Evolutionary conservation across 2,888 invertebrate genomes (phyloP).

Genomic region (Bedellia somnulentella): DNA sequence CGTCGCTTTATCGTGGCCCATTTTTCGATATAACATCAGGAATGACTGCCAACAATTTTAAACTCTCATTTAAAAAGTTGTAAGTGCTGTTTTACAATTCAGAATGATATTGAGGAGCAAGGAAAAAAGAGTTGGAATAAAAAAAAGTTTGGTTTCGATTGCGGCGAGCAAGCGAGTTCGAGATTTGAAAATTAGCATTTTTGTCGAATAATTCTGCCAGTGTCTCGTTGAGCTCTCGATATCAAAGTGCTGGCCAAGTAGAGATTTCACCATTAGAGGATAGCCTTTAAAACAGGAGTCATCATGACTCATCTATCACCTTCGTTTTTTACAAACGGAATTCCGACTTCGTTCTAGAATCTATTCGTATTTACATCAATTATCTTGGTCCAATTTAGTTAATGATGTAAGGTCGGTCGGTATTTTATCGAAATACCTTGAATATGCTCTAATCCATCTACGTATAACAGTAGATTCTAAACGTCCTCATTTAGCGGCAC

Average conservation of each 20-base stretch:
- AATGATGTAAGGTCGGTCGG: too few species aligned
- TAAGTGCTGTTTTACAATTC: slow-evolving; percentile 3
- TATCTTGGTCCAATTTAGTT: too few species aligned
- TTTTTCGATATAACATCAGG: slow-evolving; percentile 5
- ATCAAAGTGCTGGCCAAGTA: slow-evolving; percentile 36
- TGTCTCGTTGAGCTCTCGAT: slow-evolving; percentile 52
- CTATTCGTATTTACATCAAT: too few species aligned
- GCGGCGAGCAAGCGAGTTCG: slow-evolving; percentile 40
- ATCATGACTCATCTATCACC: not conserved
- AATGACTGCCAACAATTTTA: not conserved
- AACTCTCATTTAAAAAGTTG: slow-evolving; percentile 2
- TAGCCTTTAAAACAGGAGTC: not conserved
- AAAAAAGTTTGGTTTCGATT: slow-evolving; percentile 38
- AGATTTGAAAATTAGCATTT: slow-evolving; percentile 61
- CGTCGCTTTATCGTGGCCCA: slow-evolving; percentile 22
- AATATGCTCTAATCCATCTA: not conserved
- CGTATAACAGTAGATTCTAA: not conserved
- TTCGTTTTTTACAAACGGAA: not conserved
- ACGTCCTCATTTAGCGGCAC: not conserved
- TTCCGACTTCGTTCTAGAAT: too few species aligned
- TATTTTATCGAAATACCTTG: too few species aligned
- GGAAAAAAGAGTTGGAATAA: slow-evolving; percentile 1
- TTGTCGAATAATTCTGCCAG: slow-evolving; percentile 57
- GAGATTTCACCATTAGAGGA: slow-evolving; percentile 22
- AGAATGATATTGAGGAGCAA: slow-evolving; percentile 1